Base-by-base conservation (phyloP, 2,113 vertebrate species). In the Erpornis zantholeuca region DNA sequence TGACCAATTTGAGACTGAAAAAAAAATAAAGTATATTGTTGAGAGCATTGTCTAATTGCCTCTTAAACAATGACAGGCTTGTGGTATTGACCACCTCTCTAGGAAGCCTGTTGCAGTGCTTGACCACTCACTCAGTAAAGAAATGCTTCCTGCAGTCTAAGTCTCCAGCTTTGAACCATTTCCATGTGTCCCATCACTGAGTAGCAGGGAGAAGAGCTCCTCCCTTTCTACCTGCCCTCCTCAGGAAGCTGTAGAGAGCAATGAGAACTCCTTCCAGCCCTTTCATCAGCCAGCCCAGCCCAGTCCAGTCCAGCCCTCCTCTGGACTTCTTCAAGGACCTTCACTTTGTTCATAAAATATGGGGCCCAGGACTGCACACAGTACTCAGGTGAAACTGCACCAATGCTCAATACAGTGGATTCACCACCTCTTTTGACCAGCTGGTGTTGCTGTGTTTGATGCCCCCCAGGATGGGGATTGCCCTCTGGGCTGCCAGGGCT, bases 111-210 rank as follows among this genome's bases (percentile, higher is more conserved):
- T 22, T 68, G 14, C 22, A 22, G 15, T 8, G 7, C 6, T 35
- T 71, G 12, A 45, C 6, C 56, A 33, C 4, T 8, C 13, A 81
- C n/a, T 44, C 6, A 1, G 15, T 50, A 50, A 60, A 60, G 10
- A 71, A 84, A 24, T 35, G 6, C 6, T 75, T 63, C 33, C 18
- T 64, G 24, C 21, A 56, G 27, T 15, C 20, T 44, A 49, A 73
- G n/a, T 23, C 16, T 61, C 28, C 21, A 57, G 10, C 17, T 57
- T 57, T 63, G 12, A 79, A 79, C 9, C 21, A 33, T 60, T 84
- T 11, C 11, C 11, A 44, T 0, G 0, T 1, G 1, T 22, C 3
- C 7, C 53, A 9, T 27, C 20, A 15, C 23, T 31, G 27, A 15
- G 8, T 12, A 7, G 4, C 18, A 35, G 27, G 21, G 7, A 47